Percentiles rank a stretch among this genome's conserved stretches.
phyloP scores from a whole-genome alignment of 2,797 vertebrate genomes.

The Podarcis siculus region DNA sequence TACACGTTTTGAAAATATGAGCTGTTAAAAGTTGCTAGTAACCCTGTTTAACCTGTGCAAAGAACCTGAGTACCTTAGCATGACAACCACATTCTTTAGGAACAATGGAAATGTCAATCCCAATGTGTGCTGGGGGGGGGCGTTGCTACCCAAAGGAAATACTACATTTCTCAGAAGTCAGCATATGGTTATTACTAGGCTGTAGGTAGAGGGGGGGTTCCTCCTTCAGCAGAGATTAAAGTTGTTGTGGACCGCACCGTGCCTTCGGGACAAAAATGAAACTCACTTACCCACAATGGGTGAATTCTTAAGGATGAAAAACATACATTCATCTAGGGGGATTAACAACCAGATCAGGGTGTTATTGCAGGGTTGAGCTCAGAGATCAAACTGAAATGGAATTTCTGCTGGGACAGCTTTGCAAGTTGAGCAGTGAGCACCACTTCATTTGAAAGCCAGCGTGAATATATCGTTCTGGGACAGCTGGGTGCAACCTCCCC shows the following conservation, averaged over 20 bases:
- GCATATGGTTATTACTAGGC: background rate
- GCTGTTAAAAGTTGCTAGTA: background rate
- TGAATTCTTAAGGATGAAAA: background rate
- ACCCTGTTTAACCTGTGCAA: conserved; percentile 33
- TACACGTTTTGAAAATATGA: conserved; percentile 3
- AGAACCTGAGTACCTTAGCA: background rate
- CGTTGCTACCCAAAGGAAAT: background rate
- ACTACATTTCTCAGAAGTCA: conserved; percentile 16
- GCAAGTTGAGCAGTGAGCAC: background rate
- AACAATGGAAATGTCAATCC: conserved; percentile 19
- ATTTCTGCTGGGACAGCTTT: background rate
- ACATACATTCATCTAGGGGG: background rate
- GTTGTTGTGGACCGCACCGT: background rate
- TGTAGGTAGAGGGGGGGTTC: too few species aligned
- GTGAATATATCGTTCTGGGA: background rate
- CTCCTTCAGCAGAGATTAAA: conserved; percentile 3
- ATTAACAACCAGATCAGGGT: background rate
- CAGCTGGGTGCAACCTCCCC: background rate
- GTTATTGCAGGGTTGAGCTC: background rate
- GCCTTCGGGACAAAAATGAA: conserved; percentile 3
- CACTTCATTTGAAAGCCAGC: background rate
- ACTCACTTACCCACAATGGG: background rate
- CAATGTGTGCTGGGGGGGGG: background rate
- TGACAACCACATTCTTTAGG: background rate
- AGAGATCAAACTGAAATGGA: conserved; percentile 1